A percentile compares a stretch with the other conserved stretches of the same genome.
Evolutionary conservation across 2,113 vertebrate genomes (phyloP).

Genomic region (Melozone crissalis): DNA sequence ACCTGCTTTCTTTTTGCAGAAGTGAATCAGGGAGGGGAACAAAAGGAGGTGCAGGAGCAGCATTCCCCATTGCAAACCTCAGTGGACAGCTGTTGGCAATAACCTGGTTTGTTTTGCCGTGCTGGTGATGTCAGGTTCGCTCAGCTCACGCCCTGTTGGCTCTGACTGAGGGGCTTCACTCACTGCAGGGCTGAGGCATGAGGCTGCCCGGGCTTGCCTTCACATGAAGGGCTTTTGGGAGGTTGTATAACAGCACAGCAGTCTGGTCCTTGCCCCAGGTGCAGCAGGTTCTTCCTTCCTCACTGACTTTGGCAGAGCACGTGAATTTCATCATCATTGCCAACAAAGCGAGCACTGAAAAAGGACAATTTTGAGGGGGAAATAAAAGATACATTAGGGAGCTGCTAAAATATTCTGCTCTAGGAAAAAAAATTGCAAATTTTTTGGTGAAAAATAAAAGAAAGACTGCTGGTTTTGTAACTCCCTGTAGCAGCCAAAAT

Average conservation of each 20-base stretch:
- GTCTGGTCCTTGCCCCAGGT: constrained; percentile 4
- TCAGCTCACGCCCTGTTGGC: neutral
- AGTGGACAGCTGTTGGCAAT: neutral
- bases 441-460: neutral
- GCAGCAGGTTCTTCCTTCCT: neutral
- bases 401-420: neutral
- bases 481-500: neutral
- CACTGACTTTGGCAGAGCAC: neutral
- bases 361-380: neutral
- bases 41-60: neutral
- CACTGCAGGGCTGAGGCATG: neutral
- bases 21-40: neutral
- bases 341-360: neutral
- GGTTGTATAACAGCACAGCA: neutral
- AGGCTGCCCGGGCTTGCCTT: neutral
- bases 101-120: neutral
- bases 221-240: neutral
- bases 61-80: neutral
- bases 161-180: neutral
- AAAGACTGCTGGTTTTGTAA: neutral
- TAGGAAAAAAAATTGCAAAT: neutral
- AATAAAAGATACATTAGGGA: neutral
- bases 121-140: neutral
- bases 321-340: neutral
- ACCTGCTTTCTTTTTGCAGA: neutral